Percentiles rank a stretch among this genome's conserved stretches.
Evolutionary conservation across 2,113 vertebrate genomes (phyloP).

Genomic region (Varanus komodoensis): DNA sequence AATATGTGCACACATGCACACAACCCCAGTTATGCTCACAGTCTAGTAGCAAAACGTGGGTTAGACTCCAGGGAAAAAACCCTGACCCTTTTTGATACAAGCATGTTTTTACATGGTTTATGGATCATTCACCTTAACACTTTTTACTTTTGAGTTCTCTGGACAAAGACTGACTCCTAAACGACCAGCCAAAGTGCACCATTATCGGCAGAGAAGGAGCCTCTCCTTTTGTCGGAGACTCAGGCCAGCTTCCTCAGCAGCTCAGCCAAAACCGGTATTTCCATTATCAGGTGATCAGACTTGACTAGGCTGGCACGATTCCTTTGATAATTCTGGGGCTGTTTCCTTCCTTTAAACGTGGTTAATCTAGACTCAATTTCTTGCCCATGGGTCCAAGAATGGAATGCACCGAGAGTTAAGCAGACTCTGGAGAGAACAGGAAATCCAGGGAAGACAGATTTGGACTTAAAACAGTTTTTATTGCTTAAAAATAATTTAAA

Average conservation of each 20-base stretch:
- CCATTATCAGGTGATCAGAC: background rate
- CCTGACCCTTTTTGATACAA: constrained; percentile 20
- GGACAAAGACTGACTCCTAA: background rate
- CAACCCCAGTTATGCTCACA: constrained; percentile 12
- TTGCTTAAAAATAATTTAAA: background rate
- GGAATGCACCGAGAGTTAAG: background rate
- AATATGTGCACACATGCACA: constrained; percentile 13
- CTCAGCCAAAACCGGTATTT: background rate
- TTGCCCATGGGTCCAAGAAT: background rate
- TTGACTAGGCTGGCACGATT: background rate
- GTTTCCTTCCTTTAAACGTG: background rate
- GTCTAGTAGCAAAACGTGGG: background rate
- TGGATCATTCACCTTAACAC: background rate
- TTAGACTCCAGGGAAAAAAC: no score
- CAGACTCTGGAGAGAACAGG: background rate
- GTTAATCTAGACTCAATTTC: background rate
- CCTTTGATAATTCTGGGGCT: no score
- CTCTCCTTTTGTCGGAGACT: background rate
- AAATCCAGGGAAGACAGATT: background rate
- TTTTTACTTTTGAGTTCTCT: constrained; percentile 1
- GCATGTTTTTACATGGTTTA: background rate
- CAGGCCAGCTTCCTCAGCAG: background rate
- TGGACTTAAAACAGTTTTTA: background rate
- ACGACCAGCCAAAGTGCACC: background rate
- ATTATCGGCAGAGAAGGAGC: background rate